Evolutionary conservation across 2,888 invertebrate genomes (phyloP).

Genomic region (Rhamnusium bicolor): DNA sequence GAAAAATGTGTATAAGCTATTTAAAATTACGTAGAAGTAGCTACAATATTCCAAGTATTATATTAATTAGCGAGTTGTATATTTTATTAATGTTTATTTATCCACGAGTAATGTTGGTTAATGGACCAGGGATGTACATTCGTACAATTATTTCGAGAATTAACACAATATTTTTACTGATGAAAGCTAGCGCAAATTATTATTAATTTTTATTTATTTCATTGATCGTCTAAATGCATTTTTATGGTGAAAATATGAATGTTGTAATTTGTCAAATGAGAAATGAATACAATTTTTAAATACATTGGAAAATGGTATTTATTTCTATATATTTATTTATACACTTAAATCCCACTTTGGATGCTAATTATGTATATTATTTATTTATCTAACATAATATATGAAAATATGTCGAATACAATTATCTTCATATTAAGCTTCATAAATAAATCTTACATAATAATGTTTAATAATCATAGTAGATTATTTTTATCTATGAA

Average conservation of each 20-base stretch:
- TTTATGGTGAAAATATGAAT: not conserved
- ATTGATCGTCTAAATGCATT: not conserved
- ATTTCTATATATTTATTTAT: too few relatives aligned
- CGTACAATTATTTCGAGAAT: slow-evolving; percentile 5
- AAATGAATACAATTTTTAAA: too few relatives aligned
- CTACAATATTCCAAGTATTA: slow-evolving; percentile 43
- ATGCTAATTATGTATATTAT: too few relatives aligned
- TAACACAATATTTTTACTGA: slow-evolving; percentile 11
- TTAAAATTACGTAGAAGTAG: slow-evolving; percentile 43
- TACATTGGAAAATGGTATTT: too few relatives aligned
- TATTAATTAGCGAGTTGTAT: slow-evolving; percentile 39
- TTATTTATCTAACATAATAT: too few relatives aligned
- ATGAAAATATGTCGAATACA: too few relatives aligned
- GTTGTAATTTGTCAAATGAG: too few relatives aligned
- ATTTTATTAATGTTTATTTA: slow-evolving; percentile 34
- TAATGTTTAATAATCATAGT: too few relatives aligned
- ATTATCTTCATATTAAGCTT: too few relatives aligned
- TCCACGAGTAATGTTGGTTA: slow-evolving; percentile 29
- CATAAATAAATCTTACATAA: too few relatives aligned
- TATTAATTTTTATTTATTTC: not conserved
- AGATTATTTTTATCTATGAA: too few relatives aligned
- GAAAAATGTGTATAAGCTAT: slow-evolving; percentile 49
- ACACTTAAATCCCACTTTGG: too few relatives aligned
- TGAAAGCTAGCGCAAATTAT: not conserved
- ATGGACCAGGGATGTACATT: slow-evolving; percentile 15